Evolutionary conservation across 1,140 invertebrate species (phyloP), one percentile per base, ranked within the genome.

Genomic region (Brachionus manjavacas): DNA sequence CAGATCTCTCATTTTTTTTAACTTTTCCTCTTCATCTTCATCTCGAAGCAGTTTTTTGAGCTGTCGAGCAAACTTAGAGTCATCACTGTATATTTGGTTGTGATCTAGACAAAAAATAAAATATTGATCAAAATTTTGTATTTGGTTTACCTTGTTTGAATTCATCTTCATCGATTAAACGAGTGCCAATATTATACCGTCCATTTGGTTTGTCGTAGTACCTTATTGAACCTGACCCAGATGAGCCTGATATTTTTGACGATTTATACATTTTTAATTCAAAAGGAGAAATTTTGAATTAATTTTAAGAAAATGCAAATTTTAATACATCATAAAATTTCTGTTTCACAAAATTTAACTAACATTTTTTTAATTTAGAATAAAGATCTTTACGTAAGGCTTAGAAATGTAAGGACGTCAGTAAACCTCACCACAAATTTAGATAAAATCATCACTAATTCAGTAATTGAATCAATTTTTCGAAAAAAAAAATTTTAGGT

Each of bases 91-190:
- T 20, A 83, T 46, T 72, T 70, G 60, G 7, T 43, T 68, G 25
- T 70, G 60, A 31, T 83, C 81, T 83, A 12, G 4, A 55, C 20
- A 55, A 55, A 80, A 43, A 3, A 39, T 12, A 14, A 43, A 43
- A 74, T 12, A 46, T 43, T 28, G 9, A 41, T 28, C 3, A 35
- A 14, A 1, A 28, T n/a, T 35, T 16, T 28, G n/a, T 31, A 28
- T 20, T 80, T 16, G n/a, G 8, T 14, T 1, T 55, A 81, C 79
- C 79, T 60, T 81, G 64, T 64, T 81, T 81, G n/a, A 64, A 81
- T 35, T 81, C 52, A 14, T 81, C 79, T 35, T 81, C 79, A 35
- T 81, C 79, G 20, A 81, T 64, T 68, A 81, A 64, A 60, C 31
- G 31, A 43, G 79, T 81, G 4, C 64, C 72, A 28, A 76, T 25